These are phyloP conservation scores for Cryptus armator DNA, from an alignment of 2,888 invertebrate genomes.

Conservation along the genomic window DNA sequence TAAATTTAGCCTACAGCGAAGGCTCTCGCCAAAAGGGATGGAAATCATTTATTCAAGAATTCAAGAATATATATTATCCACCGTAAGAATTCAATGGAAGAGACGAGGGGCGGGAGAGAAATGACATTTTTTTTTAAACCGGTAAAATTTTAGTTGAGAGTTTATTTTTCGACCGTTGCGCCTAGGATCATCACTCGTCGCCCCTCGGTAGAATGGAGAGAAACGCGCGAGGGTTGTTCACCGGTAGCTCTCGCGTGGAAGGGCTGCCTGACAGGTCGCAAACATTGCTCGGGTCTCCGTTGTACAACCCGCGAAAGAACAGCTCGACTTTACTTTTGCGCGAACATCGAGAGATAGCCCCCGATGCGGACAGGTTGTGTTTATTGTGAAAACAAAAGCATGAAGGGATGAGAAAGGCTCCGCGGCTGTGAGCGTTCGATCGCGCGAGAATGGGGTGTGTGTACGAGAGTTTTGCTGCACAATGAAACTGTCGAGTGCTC, in stretches of 20 bases:
- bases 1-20: constrained; percentile 51
- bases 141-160: not conserved
- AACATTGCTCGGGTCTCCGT: constrained; percentile 30
- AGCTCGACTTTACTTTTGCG: constrained; percentile 74
- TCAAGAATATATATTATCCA: constrained; percentile 1
- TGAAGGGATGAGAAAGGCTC: not conserved
- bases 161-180: constrained; percentile 28
- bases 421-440: not conserved
- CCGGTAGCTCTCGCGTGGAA: constrained; percentile 26
- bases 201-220: not conserved
- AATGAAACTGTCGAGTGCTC: constrained; percentile 62
- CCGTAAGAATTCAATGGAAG: not conserved
- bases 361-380: constrained; percentile 81
- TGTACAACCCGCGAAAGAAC: constrained; percentile 34
- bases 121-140: not conserved
- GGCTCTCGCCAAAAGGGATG: constrained; percentile 2
- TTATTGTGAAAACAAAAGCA: constrained; percentile 81
- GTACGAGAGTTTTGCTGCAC: constrained; percentile 67
- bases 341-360: constrained; percentile 45
- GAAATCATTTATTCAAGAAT: constrained; percentile 22
- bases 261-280: constrained; percentile 59
- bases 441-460: constrained; percentile 18
- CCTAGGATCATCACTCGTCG: constrained; percentile 25
- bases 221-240: constrained; percentile 53
- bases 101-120: not conserved